These are phyloP conservation scores for Apocheima hispidaria DNA, from an alignment of 2,888 invertebrate species.

Conservation along the genomic window DNA sequence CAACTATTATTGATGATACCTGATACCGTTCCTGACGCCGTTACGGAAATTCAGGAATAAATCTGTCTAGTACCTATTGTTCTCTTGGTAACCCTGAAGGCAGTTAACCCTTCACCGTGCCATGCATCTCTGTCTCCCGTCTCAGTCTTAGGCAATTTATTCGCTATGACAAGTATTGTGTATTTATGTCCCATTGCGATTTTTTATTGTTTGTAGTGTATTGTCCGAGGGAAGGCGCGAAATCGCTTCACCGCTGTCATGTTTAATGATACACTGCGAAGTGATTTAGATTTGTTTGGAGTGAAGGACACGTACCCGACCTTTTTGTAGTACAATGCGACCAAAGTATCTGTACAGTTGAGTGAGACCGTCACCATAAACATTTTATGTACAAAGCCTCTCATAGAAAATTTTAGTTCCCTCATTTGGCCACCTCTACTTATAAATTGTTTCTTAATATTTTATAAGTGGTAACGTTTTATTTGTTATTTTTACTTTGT, in stretches of 20 bases:
- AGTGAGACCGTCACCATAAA: no score
- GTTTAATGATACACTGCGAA: slow-evolving; percentile 56
- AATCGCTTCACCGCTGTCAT: slow-evolving; percentile 62
- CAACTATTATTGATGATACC: no score
- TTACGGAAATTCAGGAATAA: background rate
- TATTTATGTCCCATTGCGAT: slow-evolving; percentile 59
- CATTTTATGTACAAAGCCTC: no score
- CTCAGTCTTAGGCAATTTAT: slow-evolving; percentile 73
- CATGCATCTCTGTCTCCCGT: slow-evolving; percentile 68
- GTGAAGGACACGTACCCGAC: background rate
- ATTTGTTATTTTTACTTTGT: no score
- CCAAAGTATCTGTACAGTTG: background rate
- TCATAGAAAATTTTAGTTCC: no score
- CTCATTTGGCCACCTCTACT: no score
- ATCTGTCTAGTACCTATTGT: background rate
- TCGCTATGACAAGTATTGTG: slow-evolving; percentile 72
- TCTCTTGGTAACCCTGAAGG: slow-evolving; percentile 28
- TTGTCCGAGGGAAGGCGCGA: slow-evolving; percentile 58
- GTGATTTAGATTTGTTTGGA: slow-evolving; percentile 49
- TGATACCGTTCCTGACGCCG: no score
- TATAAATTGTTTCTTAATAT: no score
- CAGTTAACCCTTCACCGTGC: slow-evolving; percentile 57
- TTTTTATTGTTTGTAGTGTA: slow-evolving; percentile 65
- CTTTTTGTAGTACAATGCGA: background rate
- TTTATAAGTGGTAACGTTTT: no score